Conservation (phyloP, 2,888 invertebrate species). For the Litoditis marina region DNA sequence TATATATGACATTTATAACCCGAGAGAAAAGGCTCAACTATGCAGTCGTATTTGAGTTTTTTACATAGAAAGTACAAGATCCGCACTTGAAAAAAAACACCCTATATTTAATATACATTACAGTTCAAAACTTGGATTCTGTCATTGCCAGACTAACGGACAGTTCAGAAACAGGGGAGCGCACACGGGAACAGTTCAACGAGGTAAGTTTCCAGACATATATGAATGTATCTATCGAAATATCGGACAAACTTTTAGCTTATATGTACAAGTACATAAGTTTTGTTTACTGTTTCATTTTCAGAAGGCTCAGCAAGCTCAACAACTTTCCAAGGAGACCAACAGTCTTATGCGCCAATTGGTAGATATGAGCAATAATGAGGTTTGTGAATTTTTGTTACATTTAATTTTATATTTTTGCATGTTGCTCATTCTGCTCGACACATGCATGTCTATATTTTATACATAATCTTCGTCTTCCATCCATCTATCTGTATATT, state of each 20-base stretch:
- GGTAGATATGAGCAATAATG: constrained; percentile 37
- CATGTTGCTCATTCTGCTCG: neutral
- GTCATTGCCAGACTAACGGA: constrained; percentile 31
- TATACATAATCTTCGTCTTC: too few species aligned
- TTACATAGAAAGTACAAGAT: too few species aligned
- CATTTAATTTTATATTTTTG: neutral
- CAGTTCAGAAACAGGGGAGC: constrained; percentile 33
- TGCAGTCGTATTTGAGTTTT: too few species aligned
- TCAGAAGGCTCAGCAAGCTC: constrained; percentile 44
- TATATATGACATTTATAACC: too few species aligned
- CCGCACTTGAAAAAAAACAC: too few species aligned
- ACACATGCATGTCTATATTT: neutral
- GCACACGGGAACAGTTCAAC: constrained; percentile 37
- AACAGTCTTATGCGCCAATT: constrained; percentile 50
- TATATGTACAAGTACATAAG: neutral
- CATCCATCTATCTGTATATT: too few species aligned
- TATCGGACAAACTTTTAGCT: neutral
- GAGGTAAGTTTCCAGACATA: constrained; percentile 17
- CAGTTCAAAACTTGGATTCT: constrained; percentile 30
- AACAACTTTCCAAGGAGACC: constrained; percentile 50
- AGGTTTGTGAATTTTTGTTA: constrained; percentile 5
- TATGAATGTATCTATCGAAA: neutral
- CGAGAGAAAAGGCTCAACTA: too few species aligned
- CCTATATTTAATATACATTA: too few species aligned
- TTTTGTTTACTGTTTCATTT: constrained; percentile 2